A percentile compares a stretch with the other conserved stretches of the same genome.
These are phyloP conservation scores for Dryobotodes eremita DNA, from an alignment of 2,888 invertebrate species.

Conservation along the genomic window DNA sequence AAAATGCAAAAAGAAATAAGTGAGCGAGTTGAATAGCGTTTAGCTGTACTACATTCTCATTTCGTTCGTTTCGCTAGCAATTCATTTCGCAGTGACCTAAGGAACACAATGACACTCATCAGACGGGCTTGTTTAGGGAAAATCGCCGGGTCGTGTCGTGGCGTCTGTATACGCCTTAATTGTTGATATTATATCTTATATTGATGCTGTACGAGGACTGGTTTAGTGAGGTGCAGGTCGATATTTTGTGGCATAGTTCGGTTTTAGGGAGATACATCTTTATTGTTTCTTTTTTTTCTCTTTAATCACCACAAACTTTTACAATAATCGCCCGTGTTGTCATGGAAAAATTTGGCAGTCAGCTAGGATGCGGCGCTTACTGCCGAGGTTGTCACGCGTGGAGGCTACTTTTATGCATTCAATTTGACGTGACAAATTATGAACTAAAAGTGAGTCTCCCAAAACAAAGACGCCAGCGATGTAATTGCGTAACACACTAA, in stretches of 20 bases:
- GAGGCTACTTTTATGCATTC: no score
- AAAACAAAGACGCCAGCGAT: no score
- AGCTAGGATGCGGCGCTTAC: no score
- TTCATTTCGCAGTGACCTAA: conserved; percentile 67
- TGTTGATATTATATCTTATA: conserved; percentile 71
- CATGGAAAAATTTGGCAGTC: no score
- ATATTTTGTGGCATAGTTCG: background rate
- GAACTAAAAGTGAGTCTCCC: no score
- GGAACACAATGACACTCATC: conserved; percentile 85
- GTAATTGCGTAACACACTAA: no score
- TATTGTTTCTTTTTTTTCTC: no score
- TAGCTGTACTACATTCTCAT: conserved; percentile 61
- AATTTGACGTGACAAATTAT: no score
- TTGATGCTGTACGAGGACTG: conserved; percentile 22
- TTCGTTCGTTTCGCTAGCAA: conserved; percentile 57
- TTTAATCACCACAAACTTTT: no score
- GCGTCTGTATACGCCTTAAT: conserved; percentile 80
- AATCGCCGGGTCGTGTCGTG: conserved; percentile 69
- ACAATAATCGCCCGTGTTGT: no score
- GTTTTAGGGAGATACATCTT: no score
- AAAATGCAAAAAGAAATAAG: conserved; percentile 53
- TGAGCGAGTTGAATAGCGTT: conserved; percentile 56
- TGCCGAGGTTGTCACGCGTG: no score
- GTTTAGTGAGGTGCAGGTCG: background rate
- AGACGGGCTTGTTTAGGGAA: conserved; percentile 86